Conservation (phyloP, 2,888 invertebrate genomes). For the Sussaba pulchella region DNA sequence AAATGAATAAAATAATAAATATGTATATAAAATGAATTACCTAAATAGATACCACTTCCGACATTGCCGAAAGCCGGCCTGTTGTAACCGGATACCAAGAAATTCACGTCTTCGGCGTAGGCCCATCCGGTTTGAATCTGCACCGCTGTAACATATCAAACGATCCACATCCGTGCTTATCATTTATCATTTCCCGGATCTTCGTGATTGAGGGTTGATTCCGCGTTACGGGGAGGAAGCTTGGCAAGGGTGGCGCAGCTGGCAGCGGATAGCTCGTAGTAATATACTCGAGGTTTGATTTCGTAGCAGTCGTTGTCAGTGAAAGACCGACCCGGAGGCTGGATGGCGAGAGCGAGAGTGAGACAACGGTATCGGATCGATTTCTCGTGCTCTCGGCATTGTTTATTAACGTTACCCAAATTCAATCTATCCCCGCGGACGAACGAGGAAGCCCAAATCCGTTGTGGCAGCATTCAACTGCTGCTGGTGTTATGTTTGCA, state of each 20-base stretch:
- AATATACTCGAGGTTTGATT: background rate
- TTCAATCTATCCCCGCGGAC: conserved; percentile 39
- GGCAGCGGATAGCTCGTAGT: background rate
- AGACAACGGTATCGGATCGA: conserved; percentile 68
- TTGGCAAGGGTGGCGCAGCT: background rate
- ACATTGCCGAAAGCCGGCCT: conserved; percentile 78
- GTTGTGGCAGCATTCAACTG: conserved; percentile 5
- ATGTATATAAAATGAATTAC: conserved; percentile 66
- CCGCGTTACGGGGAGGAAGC: background rate
- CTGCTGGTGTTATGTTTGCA: background rate
- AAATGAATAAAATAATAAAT: no score
- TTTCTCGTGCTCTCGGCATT: conserved; percentile 77
- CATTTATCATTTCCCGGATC: background rate
- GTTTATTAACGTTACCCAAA: conserved; percentile 59
- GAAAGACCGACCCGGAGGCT: conserved; percentile 9
- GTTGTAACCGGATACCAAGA: conserved; percentile 85
- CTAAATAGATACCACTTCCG: conserved; percentile 86
- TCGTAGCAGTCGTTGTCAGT: background rate
- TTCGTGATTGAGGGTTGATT: background rate
- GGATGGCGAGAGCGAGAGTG: background rate
- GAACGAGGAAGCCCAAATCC: conserved; percentile 9
- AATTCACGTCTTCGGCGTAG: conserved; percentile 83
- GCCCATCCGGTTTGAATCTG: conserved; percentile 85
- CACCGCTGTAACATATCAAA: conserved; percentile 86
- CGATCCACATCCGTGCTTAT: conserved; percentile 86